Conservation (phyloP, 92 coral and sea anemone species). For the Zoanthus solanderi region DNA sequence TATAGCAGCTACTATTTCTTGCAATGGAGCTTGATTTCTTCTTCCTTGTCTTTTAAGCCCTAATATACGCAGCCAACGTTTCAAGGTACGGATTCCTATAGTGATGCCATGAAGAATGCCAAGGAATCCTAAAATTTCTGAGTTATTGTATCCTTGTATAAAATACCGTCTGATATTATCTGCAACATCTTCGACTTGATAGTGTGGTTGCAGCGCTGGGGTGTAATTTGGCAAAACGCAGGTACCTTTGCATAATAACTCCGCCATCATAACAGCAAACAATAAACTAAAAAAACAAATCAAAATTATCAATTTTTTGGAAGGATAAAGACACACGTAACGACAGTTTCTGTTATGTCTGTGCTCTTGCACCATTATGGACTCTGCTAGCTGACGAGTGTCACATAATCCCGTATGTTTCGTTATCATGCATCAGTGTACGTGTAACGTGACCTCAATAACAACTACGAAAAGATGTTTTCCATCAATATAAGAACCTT, state of each 20-base stretch:
- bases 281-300: background rate
- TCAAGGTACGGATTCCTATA: slow-evolving; percentile 37
- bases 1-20: slow-evolving; percentile 49
- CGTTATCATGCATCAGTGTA: background rate
- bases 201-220: slow-evolving; percentile 31
- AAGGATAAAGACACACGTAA: background rate
- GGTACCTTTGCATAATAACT: background rate
- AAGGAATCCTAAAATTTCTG: slow-evolving; percentile 34
- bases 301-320: background rate
- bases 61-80: too few species aligned
- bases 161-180: slow-evolving; percentile 26
- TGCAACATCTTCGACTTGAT: background rate
- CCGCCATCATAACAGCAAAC: background rate
- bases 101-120: slow-evolving; percentile 39
- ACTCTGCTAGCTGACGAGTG: background rate
- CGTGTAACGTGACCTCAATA: background rate
- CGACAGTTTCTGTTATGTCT: background rate
- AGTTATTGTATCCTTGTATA: slow-evolving; percentile 24
- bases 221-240: slow-evolving; percentile 49
- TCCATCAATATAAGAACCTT: background rate
- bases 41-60: slow-evolving; percentile 12
- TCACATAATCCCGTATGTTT: background rate
- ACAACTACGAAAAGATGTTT: background rate
- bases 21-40: slow-evolving; percentile 43
- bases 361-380: background rate